A percentile compares a stretch with the other conserved stretches of the same genome.
phyloP scores from a whole-genome alignment of 2,113 vertebrate genomes.

The Sus scrofa region DNA sequence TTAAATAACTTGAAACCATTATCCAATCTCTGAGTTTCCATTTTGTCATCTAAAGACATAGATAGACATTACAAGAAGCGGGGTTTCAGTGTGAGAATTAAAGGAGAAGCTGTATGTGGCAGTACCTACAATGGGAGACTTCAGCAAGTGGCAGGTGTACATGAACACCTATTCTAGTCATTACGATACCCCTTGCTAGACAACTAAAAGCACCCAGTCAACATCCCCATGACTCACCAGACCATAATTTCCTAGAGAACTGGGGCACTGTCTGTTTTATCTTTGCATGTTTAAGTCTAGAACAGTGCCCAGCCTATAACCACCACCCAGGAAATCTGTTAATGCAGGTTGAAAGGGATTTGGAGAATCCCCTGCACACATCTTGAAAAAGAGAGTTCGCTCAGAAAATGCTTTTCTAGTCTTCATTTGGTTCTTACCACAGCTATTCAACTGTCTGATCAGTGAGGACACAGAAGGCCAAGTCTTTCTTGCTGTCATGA shows the following conservation, averaged over 20 bases:
- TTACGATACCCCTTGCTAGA: too few relatives aligned
- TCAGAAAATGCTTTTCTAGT: background rate
- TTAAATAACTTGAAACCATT: background rate
- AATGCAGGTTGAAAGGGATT: background rate
- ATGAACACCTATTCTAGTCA: background rate
- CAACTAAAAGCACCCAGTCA: background rate
- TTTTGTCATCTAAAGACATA: background rate
- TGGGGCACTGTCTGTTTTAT: background rate
- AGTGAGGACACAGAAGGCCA: background rate
- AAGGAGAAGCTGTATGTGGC: background rate
- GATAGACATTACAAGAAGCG: background rate
- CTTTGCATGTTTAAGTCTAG: background rate
- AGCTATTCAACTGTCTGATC: background rate
- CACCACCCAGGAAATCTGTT: background rate
- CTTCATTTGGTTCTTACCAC: conserved; percentile 57
- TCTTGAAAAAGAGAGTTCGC: background rate
- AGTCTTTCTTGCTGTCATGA: background rate
- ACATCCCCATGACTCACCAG: background rate
- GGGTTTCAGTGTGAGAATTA: background rate
- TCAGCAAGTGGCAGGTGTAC: rapidly evolving
- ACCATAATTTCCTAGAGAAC: background rate
- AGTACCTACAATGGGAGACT: background rate
- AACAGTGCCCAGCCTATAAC: too few relatives aligned
- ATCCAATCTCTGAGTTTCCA: background rate
- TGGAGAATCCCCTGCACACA: too few relatives aligned